Base-by-base conservation (phyloP, 2,797 vertebrate genomes). In the Sebastes hopkinsi region DNA sequence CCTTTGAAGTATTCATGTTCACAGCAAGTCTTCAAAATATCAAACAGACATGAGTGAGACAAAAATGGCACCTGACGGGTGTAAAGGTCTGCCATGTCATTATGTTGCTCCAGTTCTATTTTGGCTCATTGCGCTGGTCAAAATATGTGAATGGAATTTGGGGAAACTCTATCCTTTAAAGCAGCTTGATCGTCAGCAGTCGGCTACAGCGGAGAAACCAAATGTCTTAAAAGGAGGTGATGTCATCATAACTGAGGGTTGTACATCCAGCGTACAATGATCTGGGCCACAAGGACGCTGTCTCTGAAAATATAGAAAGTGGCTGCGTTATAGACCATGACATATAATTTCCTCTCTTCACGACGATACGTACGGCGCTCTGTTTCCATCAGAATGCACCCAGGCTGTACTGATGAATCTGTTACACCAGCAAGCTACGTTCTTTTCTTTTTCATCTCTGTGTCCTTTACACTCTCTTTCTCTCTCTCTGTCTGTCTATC, bases 321-420 rank as follows among this genome's bases (percentile, higher is more conserved):
- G 61, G 36, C 67, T 70, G 83, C 72, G 92, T 94, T 91, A 92
- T 94, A 86, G 91, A 88, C 79, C 87, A 72, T 92, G 93, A 89
- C 93, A 92, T 88, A 91, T 92, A 55, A 91, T 92, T 92, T 92
- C 91, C 90, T 87, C 73, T 88, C 68, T 74, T 87, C 69, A 82
- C 83, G 89, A 67, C 52, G 66, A 90, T 87, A 73, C 67, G 68
- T 75, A 77, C 54, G 77, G 79, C 64, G 67, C 88, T 84, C 76
- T 61, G 82, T 88, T 92, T 89, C 90, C 85, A 88, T 90, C 91
- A 88, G 85, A 94, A 89, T 58, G 84, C 90, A 88, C n/a, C 80
- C 80, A 72, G 81, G 83, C 92, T 89, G 59, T 72, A 71, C 88
- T 88, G 93, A 94, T 93, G 87, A 90, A 93, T 90, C 75, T 78